Evolutionary conservation across 92 coral and sea anemone genomes (phyloP), one percentile per base, ranked within the genome.

Genomic region (Plumapathes pennacea): DNA sequence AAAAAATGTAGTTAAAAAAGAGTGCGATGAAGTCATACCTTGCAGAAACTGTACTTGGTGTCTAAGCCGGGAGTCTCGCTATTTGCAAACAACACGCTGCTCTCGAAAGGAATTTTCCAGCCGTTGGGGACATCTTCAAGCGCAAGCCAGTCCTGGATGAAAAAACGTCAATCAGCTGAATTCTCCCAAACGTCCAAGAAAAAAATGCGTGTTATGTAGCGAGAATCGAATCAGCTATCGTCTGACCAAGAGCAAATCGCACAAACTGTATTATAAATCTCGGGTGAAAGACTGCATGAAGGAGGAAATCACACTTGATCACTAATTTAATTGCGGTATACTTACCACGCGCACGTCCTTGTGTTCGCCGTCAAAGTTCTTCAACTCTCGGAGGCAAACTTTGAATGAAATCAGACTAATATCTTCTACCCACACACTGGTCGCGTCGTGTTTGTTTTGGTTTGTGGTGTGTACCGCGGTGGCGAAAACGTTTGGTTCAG

Each of bases 301-400:
- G n/a, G 41, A 36, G 41, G 41, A n/a, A n/a, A 9, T 36, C 41
- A 36, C 9, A n/a, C 9, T 36, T 9, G 9, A 9, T 36, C 10
- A 36, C 41, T 36, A 9, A 9, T 36, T 27, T 33, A 14, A n/a
- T n/a, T n/a, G n/a, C n/a, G n/a, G n/a, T n/a, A n/a, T n/a, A 22
- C 76, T 62, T 46, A 86, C 95, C 74, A 81, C 95, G 60, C 68
- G 72, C 26, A 81, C 39, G 15, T 50, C 56, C 7, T 38, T 54
- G 47, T 86, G 95, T 19, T 32, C 72, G 3, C 95, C 89, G 22
- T 83, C 83, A 57, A 64, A 86, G 52, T 76, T 86, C 8, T 72
- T 86, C 10, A 86, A 19, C 48, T 86, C 95, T 19, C 95, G 88
- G 38, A 86, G 34, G 23, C 76, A 81, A 13, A 81, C 38, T 17